Conservation (phyloP, 2,113 vertebrate genomes). For the Natator depressus region DNA sequence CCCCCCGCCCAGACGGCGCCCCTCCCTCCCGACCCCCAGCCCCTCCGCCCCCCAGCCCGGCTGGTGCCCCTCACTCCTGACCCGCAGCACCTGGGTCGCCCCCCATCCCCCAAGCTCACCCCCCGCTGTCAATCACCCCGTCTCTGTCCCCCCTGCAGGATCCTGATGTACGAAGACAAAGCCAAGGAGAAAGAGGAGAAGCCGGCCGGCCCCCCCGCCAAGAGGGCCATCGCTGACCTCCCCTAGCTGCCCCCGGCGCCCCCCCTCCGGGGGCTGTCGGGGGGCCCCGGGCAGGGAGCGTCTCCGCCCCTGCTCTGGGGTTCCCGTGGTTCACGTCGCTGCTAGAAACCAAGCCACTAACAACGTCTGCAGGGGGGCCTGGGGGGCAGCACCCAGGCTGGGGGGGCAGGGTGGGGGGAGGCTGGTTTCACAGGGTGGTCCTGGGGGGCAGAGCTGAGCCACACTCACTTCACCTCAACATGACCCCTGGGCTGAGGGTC, state of each 20-base stretch:
- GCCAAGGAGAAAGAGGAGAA: slow-evolving; percentile 77
- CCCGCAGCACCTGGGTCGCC: too few species aligned
- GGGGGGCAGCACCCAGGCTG: too few species aligned
- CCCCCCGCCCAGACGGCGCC: too few species aligned
- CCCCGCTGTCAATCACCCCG: background rate
- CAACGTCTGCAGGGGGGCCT: background rate
- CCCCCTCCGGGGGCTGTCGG: background rate
- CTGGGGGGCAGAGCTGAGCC: background rate
- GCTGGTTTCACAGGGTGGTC: background rate
- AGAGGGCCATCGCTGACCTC: slow-evolving; percentile 82
- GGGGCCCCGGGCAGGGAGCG: background rate
- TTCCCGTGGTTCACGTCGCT: background rate
- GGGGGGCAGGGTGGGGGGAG: background rate
- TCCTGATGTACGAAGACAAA: slow-evolving; percentile 86
- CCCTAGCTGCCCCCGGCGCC: slow-evolving; percentile 45
- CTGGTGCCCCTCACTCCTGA: background rate
- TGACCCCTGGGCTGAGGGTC: background rate
- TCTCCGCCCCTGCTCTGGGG: background rate
- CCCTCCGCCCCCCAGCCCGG: background rate
- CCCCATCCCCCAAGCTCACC: too few species aligned
- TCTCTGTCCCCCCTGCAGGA: slow-evolving; percentile 71
- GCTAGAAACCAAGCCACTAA: background rate
- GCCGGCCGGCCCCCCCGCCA: slow-evolving; percentile 71
- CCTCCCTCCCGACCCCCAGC: background rate
- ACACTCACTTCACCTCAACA: background rate